Base-by-base conservation (phyloP, 2,113 vertebrate genomes). In the Prietella phreatophila region DNA sequence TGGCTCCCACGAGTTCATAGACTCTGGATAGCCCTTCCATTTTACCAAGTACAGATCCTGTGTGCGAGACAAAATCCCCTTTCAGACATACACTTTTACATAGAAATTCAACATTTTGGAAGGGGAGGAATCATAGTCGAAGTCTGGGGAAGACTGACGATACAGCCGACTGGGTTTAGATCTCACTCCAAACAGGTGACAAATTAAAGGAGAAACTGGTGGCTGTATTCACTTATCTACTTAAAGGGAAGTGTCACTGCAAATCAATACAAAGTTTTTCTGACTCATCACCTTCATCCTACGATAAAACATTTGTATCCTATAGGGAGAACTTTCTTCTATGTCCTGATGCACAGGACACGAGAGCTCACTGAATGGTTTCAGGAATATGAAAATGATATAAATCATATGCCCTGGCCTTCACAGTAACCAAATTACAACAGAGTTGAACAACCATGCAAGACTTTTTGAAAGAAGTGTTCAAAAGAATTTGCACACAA, bases 41-140 rank as follows among this genome's bases (percentile, higher is more conserved):
- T 96, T 96, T 69, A 96, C 96, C 87, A 96, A 90, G 88, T 95
- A 97, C 84, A 94, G 92, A 84, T 95, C 95, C 95, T 96, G 75
- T 14, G 81, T 86, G 47, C 2, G 63, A 89, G 9, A 86, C 9
- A 22, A 50, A 86, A 61, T 86, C 25, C 56, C 5, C 10, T 14
- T 53, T 60, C 15, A 83, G 36, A 73, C 27, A 81, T 42, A 73
- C 33, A 63, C 36, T 53, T 86, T 58, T 36, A 81, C 42, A 55
- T 0, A 81, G 22, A 36, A 81, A 2, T 60, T 60, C 42, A 60
- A 36, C 58, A 58, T 36, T 20, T 81, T 30, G 73, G 39, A 76
- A 76, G 73, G 20, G 4, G 22, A 27, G 25, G 27, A 53, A 58
- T 58, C 15, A 30, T 55, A 20, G 3, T 36, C 19, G 5, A 80